phyloP scores from a whole-genome alignment of 1,140 invertebrate species.

The Trichoplusia ni region DNA sequence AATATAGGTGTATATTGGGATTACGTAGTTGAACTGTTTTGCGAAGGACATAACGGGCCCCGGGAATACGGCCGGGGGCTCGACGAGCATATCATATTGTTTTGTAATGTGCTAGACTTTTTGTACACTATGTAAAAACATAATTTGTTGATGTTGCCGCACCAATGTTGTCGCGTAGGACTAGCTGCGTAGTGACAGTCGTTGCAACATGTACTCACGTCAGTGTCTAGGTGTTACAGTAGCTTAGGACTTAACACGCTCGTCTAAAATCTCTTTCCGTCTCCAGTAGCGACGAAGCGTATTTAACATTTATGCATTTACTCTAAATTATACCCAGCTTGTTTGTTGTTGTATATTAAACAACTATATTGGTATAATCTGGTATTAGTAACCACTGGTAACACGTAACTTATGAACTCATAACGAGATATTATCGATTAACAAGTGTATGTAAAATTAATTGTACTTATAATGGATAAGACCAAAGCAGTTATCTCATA shows the following conservation, averaged over 20 bases:
- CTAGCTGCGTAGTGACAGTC: slow-evolving; percentile 62
- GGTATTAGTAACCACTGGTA: slow-evolving; percentile 31
- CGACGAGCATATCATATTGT: slow-evolving; percentile 63
- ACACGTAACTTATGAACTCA: slow-evolving; percentile 37
- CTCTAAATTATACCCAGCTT: slow-evolving; percentile 52
- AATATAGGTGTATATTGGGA: slow-evolving; percentile 59
- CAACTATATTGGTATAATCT: slow-evolving; percentile 45
- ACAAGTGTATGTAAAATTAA: slow-evolving; percentile 50
- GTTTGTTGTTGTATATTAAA: slow-evolving; percentile 58
- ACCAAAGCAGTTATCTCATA: slow-evolving; percentile 72
- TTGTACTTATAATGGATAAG: slow-evolving; percentile 70
- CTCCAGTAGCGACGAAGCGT: slow-evolving; percentile 51
- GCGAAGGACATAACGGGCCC: slow-evolving; percentile 36
- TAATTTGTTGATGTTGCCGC: slow-evolving; percentile 62
- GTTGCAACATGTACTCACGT: slow-evolving; percentile 60
- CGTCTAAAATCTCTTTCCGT: slow-evolving; percentile 45
- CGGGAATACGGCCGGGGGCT: slow-evolving; percentile 18
- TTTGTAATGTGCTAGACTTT: slow-evolving; percentile 51
- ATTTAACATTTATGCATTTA: slow-evolving; percentile 52
- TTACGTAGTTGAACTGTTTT: slow-evolving; percentile 44
- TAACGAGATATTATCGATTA: slow-evolving; percentile 35
- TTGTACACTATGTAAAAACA: slow-evolving; percentile 38
- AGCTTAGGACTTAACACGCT: slow-evolving; percentile 42
- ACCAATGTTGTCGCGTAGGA: slow-evolving; percentile 55
- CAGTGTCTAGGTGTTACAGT: slow-evolving; percentile 71